These are phyloP conservation scores for Danio albolineatus DNA, from an alignment of 2,797 vertebrate genomes.

Conservation along the genomic window DNA sequence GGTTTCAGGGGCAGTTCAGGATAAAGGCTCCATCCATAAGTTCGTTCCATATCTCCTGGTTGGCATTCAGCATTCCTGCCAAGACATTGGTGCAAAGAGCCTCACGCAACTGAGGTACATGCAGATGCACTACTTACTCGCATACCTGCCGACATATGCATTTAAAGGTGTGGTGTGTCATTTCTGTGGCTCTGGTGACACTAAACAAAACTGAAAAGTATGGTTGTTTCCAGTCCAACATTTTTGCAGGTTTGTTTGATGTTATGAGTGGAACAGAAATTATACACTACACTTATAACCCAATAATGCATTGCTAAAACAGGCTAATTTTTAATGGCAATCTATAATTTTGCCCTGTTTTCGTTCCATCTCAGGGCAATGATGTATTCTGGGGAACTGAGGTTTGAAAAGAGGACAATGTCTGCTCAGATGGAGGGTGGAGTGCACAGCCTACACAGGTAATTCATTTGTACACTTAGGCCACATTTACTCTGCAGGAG, in stretches of 20 bases:
- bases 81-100: slow-evolving; percentile 96
- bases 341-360: not conserved
- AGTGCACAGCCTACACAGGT: slow-evolving; percentile 97
- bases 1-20: slow-evolving; percentile 95
- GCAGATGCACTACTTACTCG: not conserved
- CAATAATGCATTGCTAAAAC: not conserved
- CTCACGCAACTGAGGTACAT: slow-evolving; percentile 93
- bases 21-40: slow-evolving; percentile 98
- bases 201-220: not conserved
- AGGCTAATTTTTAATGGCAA: not conserved
- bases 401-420: slow-evolving; percentile 94
- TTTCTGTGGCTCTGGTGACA: not conserved
- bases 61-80: slow-evolving; percentile 96
- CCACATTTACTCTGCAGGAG: no score
- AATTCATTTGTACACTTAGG: slow-evolving; percentile 61
- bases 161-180: not conserved
- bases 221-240: not conserved
- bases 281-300: not conserved
- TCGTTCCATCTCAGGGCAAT: slow-evolving; percentile 81
- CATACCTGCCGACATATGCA: not conserved
- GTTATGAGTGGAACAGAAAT: not conserved
- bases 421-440: slow-evolving; percentile 97
- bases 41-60: slow-evolving; percentile 96
- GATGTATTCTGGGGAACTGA: slow-evolving; percentile 98
- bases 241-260: not conserved